Percentiles rank a stretch among this genome's conserved stretches.
These are phyloP conservation scores for Trachelus tabidus DNA, from an alignment of 2,888 invertebrate genomes.

Conservation along the genomic window DNA sequence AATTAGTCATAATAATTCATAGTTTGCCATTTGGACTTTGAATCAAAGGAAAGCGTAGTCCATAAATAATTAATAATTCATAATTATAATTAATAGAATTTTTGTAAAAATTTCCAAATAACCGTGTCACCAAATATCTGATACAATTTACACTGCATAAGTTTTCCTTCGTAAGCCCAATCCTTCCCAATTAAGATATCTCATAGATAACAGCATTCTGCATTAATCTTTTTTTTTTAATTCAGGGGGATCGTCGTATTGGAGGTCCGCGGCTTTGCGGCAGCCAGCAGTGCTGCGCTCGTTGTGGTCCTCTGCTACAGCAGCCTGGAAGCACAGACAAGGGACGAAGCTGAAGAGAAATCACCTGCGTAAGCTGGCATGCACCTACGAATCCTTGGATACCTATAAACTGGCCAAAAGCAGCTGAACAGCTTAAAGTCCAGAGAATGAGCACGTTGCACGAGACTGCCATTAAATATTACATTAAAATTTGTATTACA, in stretches of 20 bases:
- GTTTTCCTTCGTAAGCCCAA: background rate
- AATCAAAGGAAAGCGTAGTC: background rate
- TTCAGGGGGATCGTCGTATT: slow-evolving; percentile 57
- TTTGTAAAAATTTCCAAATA: too few relatives aligned
- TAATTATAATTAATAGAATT: too few relatives aligned
- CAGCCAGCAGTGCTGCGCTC: slow-evolving; percentile 62
- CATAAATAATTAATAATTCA: too few relatives aligned
- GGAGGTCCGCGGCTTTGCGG: slow-evolving; percentile 59
- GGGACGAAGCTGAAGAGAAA: background rate
- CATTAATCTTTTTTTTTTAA: background rate
- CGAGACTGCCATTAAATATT: background rate
- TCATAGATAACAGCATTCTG: background rate
- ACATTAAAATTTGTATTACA: background rate
- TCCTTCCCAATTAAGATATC: background rate
- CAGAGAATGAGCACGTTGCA: background rate
- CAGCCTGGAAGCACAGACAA: slow-evolving; percentile 52
- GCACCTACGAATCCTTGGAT: background rate
- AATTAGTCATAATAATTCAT: background rate
- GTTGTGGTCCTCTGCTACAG: slow-evolving; percentile 57
- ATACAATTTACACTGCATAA: too few relatives aligned
- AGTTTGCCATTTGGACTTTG: background rate
- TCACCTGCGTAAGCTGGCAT: background rate
- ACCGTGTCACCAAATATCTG: too few relatives aligned
- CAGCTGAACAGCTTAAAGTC: background rate
- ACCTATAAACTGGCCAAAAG: background rate